Evolutionary conservation across 2,113 vertebrate species (phyloP), one percentile per base, ranked within the genome.

Genomic region (Thunnus thynnus): DNA sequence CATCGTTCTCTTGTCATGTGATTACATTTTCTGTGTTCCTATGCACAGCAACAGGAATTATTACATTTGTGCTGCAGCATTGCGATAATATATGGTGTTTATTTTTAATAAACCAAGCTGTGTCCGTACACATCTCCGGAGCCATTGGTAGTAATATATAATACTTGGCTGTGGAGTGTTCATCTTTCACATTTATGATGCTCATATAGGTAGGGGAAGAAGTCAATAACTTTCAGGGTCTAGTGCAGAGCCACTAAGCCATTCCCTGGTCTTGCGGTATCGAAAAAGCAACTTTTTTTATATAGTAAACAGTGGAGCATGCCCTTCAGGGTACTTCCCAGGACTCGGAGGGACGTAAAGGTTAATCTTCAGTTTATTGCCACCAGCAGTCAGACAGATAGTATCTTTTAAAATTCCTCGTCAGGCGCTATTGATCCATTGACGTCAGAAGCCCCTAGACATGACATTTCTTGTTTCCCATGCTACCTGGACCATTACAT

Each of bases 361-460:
- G 94, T 94, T 95, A 94, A 95, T 95, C 92, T 94, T 93, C 82
- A 86, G 89, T 95, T 94, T 94, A 94, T 94, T 95, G 93, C 94
- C 93, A 94, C 91, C 90, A 92, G 89, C 93, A 93, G 89, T 92
- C 88, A 91, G 91, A 90, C 91, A 91, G 94, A 95, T 94, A 92
- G 90, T 91, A 94, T 94, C 92, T 93, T 93, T 93, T 87, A 87
- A 93, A 91, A 95, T 94, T 94, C 92, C 84, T 88, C 77, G 84
- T 91, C 86, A 90, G 89, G 78, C 71, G 52, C 82, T 94, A 95
- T 95, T 93, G 94, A 95, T 95, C 76, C 62, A 44, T 60, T 89
- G 87, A 92, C 74, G 84, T 92, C 93, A 94, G 82, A 90, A 89
- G 83, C 86, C 89, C 84, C 82, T 81, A 90, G 90, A 93, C 92